Evolutionary conservation across 2,113 vertebrate species (phyloP).

Genomic region (Rhinolophus ferrumequinum): DNA sequence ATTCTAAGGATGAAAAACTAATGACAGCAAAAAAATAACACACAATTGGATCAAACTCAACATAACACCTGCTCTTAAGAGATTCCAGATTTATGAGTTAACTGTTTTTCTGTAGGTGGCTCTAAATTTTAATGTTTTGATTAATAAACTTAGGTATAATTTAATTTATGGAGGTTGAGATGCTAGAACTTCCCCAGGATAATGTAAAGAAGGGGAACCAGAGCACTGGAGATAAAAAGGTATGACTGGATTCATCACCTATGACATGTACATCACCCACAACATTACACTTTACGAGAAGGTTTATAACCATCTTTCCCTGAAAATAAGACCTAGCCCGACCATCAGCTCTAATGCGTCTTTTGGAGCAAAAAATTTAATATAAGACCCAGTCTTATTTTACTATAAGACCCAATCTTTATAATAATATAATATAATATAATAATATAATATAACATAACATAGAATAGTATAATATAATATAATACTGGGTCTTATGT

Average conservation of each 20-base stretch:
- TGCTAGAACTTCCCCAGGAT: neutral
- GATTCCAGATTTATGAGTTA: neutral
- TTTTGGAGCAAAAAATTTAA: too few species aligned
- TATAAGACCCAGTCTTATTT: too few species aligned
- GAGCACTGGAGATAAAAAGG: neutral
- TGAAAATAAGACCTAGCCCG: too few species aligned
- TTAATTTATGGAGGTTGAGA: neutral
- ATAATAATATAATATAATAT: too few species aligned
- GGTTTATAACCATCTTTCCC: too few species aligned
- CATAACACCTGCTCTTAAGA: neutral
- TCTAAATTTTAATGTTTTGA: too few species aligned
- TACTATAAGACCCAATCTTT: too few species aligned
- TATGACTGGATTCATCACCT: neutral
- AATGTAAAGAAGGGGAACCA: neutral
- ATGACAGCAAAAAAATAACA: neutral
- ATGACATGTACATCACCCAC: neutral
- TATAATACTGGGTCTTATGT: too few species aligned
- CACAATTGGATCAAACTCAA: neutral
- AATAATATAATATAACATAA: too few species aligned
- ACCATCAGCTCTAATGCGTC: too few species aligned
- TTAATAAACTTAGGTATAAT: neutral
- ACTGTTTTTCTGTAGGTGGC: neutral
- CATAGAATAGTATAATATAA: too few species aligned
- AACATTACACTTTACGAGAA: neutral
- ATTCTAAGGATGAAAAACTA: neutral